phyloP scores from a whole-genome alignment of 2,888 invertebrate species.

The Pteria penguin region DNA sequence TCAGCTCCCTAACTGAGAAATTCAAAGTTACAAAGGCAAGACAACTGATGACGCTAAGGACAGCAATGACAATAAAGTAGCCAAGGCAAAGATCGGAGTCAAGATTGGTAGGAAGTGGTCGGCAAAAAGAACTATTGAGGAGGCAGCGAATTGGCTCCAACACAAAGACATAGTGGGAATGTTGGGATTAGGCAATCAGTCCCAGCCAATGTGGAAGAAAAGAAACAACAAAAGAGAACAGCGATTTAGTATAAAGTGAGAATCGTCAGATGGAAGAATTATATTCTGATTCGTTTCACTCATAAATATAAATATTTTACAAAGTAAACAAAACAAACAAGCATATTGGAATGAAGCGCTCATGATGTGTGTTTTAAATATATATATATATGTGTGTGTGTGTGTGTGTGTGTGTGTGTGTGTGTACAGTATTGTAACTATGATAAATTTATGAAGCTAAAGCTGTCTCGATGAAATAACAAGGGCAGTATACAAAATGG shows the following conservation, averaged over 20 bases:
- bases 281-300: too few relatives aligned
- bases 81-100: background rate
- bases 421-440: too few relatives aligned
- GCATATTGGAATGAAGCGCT: too few relatives aligned
- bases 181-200: constrained; percentile 1
- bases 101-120: constrained; percentile 4
- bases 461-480: constrained; percentile 5
- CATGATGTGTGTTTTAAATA: too few relatives aligned
- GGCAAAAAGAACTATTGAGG: background rate
- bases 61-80: background rate
- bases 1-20: constrained; percentile 3
- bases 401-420: too few relatives aligned
- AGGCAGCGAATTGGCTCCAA: background rate
- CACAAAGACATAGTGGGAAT: constrained; percentile 11
- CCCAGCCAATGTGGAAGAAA: background rate
- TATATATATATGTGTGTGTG: too few relatives aligned
- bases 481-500: background rate
- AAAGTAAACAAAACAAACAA: too few relatives aligned
- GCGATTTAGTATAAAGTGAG: background rate
- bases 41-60: background rate
- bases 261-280: background rate
- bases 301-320: too few relatives aligned
- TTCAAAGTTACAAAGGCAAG: constrained; percentile 7
- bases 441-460: background rate
- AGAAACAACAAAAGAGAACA: background rate